A percentile compares a stretch with the other conserved stretches of the same genome.
phyloP scores from a whole-genome alignment of 2,113 vertebrate species.

The Acrocephalus kingi region DNA sequence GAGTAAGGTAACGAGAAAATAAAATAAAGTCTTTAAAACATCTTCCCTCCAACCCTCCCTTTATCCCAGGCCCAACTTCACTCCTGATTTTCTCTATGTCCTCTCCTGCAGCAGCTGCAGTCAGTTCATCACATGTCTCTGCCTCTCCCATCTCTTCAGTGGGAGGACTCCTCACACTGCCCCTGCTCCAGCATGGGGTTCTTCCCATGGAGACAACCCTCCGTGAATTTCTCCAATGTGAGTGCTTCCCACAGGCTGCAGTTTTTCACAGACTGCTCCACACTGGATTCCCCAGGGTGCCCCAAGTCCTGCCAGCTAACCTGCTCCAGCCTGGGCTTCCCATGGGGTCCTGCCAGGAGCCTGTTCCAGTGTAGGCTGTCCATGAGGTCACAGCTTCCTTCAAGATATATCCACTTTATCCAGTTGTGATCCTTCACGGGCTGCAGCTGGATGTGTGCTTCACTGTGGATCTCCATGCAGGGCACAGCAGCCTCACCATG shows the following conservation, averaged over 20 bases:
- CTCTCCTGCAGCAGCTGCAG: not conserved
- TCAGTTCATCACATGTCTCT: not conserved
- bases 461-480: not conserved
- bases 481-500: not conserved
- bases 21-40: not conserved
- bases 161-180: not conserved
- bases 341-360: not conserved
- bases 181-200: fast-evolving
- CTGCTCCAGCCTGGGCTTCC: not conserved
- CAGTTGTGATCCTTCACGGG: not conserved
- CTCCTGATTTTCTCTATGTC: not conserved
- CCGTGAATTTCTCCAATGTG: not conserved
- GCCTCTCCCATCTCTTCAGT: not conserved
- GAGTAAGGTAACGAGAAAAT: not conserved
- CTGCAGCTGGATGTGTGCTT: not conserved
- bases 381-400: not conserved
- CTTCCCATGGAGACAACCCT: not conserved
- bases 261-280: not conserved
- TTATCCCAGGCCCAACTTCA: not conserved
- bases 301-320: not conserved
- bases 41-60: not conserved
- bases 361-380: not conserved
- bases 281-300: not conserved
- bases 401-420: not conserved
- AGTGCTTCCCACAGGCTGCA: not conserved